A percentile compares a stretch with the other conserved stretches of the same genome.
phyloP scores from a whole-genome alignment of 2,888 invertebrate genomes.

The Drosophila longiperda region DNA sequence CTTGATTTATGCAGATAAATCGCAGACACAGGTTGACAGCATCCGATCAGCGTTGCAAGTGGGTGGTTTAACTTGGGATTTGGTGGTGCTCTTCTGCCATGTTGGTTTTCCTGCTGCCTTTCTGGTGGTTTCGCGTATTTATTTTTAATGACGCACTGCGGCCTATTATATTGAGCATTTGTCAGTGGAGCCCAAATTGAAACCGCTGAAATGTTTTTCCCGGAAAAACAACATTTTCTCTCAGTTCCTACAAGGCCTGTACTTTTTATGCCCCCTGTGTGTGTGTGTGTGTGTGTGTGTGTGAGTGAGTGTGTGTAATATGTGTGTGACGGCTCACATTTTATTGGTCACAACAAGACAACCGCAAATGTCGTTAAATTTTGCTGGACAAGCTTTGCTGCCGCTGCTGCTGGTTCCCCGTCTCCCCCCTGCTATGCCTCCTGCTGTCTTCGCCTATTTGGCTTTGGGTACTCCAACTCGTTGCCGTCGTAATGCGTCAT shows the following conservation, averaged over 20 bases:
- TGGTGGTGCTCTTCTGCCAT: conserved; percentile 18
- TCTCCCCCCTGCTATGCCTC: not conserved
- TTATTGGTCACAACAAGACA: conserved; percentile 34
- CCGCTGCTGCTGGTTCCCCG: not conserved
- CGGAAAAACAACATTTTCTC: conserved; percentile 36
- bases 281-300: not conserved
- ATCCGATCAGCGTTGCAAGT: conserved; percentile 42
- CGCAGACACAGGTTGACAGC: conserved; percentile 52
- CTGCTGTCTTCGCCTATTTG: conserved; percentile 41
- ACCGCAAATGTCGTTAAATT: conserved; percentile 55
- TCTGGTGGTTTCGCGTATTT: conserved; percentile 37
- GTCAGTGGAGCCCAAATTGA: conserved; percentile 7
- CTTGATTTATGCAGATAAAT: conserved; percentile 58
- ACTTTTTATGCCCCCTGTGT: conserved; percentile 1
- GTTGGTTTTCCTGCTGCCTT: not conserved
- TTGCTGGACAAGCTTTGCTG: conserved; percentile 36
- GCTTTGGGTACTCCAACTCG: conserved; percentile 13
- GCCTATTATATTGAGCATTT: conserved; percentile 49
- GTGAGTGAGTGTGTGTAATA: not conserved
- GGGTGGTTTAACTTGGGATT: conserved; percentile 42
- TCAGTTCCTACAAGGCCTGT: conserved; percentile 26
- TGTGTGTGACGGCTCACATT: conserved; percentile 43
- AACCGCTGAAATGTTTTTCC: conserved; percentile 28
- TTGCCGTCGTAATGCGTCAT: conserved; percentile 57
- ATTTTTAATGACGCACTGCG: conserved; percentile 64